These are phyloP conservation scores for Casuarius casuarius DNA, from an alignment of 2,113 vertebrate genomes.

Conservation along the genomic window DNA sequence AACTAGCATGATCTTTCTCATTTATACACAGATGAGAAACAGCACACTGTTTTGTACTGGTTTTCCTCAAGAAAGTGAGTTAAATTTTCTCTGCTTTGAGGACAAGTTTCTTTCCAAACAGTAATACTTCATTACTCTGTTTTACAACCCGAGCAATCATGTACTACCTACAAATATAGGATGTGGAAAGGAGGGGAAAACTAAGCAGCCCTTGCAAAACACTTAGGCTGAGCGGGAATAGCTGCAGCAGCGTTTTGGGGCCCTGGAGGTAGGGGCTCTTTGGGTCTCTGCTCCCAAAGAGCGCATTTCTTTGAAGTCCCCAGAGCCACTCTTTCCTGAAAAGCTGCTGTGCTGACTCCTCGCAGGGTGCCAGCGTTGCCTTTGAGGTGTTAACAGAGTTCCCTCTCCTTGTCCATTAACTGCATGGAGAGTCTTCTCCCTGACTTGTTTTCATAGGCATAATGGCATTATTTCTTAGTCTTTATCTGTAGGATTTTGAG, in stretches of 20 bases:
- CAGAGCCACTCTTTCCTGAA: neutral
- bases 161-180: neutral
- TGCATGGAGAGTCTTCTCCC: neutral
- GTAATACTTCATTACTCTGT: neutral
- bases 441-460: neutral
- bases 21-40: neutral
- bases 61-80: neutral
- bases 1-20: neutral
- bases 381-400: neutral
- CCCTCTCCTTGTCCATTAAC: neutral
- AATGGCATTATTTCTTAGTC: neutral
- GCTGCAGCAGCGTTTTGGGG: neutral
- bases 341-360: neutral
- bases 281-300: neutral
- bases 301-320: neutral
- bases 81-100: neutral
- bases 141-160: neutral
- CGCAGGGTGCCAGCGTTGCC: neutral
- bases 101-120: neutral
- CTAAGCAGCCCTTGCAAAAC: neutral
- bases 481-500: neutral
- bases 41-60: neutral
- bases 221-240: neutral
- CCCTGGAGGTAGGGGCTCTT: neutral
- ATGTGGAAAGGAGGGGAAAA: neutral